Percentiles rank a stretch among this genome's conserved stretches.
These are phyloP conservation scores for Scaptomyza parva DNA, from an alignment of 2,888 invertebrate species.

Conservation along the genomic window DNA sequence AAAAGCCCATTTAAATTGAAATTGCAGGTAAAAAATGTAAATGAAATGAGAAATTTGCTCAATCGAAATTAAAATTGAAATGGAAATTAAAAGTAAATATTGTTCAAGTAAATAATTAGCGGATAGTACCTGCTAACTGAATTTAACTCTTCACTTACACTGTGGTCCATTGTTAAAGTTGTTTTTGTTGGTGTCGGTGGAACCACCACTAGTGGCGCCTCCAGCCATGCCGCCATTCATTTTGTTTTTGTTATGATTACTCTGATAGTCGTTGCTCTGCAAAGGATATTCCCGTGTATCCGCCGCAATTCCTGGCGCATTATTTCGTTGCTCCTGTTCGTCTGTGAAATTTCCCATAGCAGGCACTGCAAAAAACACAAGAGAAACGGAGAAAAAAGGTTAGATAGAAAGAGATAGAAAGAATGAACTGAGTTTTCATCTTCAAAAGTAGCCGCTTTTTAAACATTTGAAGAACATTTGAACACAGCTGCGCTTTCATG, in stretches of 20 bases:
- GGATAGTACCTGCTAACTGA: slow-evolving; percentile 53
- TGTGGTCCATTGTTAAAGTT: slow-evolving; percentile 81
- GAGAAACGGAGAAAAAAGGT: background rate
- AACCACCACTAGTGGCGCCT: slow-evolving; percentile 50
- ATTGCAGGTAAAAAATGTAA: background rate
- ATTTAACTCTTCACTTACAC: slow-evolving; percentile 72
- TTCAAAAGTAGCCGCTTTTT: slow-evolving; percentile 66
- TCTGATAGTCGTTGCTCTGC: slow-evolving; percentile 88
- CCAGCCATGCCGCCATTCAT: slow-evolving; percentile 65
- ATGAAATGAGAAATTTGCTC: slow-evolving; percentile 15
- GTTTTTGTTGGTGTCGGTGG: slow-evolving; percentile 49
- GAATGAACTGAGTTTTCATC: slow-evolving; percentile 43
- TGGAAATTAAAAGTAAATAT: slow-evolving; percentile 77
- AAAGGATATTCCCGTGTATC: slow-evolving; percentile 88
- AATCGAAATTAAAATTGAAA: slow-evolving; percentile 59
- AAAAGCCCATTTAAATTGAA: slow-evolving; percentile 3
- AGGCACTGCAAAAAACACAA: slow-evolving; percentile 84
- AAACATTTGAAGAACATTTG: slow-evolving; percentile 15
- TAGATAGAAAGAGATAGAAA: slow-evolving; percentile 1
- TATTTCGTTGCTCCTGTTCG: slow-evolving; percentile 85
- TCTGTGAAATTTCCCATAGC: slow-evolving; percentile 88
- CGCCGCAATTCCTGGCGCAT: slow-evolving; percentile 81
- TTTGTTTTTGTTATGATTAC: slow-evolving; percentile 85
- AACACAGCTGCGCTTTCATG: slow-evolving; percentile 69
- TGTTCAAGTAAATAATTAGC: slow-evolving; percentile 76